These are phyloP conservation scores for Pogonomyrmex californicus DNA, from an alignment of 1,140 invertebrate species.

Conservation along the genomic window DNA sequence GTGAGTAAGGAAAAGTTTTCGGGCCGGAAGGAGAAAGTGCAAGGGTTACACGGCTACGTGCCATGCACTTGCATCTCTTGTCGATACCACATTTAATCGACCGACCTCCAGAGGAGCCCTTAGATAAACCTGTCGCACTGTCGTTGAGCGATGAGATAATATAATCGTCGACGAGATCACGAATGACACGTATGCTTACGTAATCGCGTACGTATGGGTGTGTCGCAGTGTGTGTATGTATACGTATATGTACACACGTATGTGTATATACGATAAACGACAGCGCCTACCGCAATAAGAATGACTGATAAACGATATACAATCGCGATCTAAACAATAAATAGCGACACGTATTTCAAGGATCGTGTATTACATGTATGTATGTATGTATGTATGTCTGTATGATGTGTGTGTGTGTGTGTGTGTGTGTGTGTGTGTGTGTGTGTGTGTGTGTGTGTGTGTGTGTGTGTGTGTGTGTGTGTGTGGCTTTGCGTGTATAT, in stretches of 20 bases:
- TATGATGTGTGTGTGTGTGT: too few species aligned
- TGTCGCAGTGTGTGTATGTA: slow-evolving; percentile 56
- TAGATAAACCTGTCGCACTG: slow-evolving; percentile 60
- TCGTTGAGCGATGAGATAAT: slow-evolving; percentile 66
- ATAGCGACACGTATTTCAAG: slow-evolving; percentile 74
- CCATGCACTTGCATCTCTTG: slow-evolving; percentile 50
- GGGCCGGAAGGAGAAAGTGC: slow-evolving; percentile 61
- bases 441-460: neutral
- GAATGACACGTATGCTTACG: slow-evolving; percentile 55
- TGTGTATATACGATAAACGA: slow-evolving; percentile 73
- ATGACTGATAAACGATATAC: slow-evolving; percentile 71
- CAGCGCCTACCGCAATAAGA: slow-evolving; percentile 72
- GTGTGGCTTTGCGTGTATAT: neutral
- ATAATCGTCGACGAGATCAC: slow-evolving; percentile 73
- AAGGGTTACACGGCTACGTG: slow-evolving; percentile 41
- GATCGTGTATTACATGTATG: slow-evolving; percentile 38
- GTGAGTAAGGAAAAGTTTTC: slow-evolving; percentile 63
- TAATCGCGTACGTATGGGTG: slow-evolving; percentile 71
- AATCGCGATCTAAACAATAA: slow-evolving; percentile 76
- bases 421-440: neutral
- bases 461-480: slow-evolving; percentile 35
- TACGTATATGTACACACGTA: slow-evolving; percentile 71
- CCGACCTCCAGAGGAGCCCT: slow-evolving; percentile 36
- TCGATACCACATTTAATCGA: slow-evolving; percentile 64
- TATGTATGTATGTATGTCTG: neutral